Evolutionary conservation across 2,797 vertebrate species (phyloP).

Genomic region (Oreortyx pictus): DNA sequence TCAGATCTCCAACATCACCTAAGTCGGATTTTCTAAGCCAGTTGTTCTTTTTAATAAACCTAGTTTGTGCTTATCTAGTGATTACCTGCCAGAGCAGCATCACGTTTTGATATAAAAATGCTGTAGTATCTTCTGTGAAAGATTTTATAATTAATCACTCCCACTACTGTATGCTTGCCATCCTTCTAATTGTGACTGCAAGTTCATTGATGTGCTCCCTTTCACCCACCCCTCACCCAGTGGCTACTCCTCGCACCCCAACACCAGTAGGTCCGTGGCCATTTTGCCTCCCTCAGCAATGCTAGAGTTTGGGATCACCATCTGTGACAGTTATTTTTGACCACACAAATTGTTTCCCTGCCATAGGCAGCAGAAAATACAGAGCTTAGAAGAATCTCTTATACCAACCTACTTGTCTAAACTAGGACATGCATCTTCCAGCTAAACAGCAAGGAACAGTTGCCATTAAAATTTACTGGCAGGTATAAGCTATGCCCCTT

Average conservation of each 20-base stretch:
- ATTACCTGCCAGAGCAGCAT: neutral
- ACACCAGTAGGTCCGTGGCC: neutral
- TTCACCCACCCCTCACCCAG: neutral
- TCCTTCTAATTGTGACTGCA: neutral
- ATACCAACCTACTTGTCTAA: neutral
- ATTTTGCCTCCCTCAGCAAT: neutral
- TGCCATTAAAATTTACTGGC: neutral
- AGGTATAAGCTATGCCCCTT: neutral
- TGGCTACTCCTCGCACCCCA: neutral
- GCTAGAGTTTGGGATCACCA: no score
- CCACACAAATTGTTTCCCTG: neutral
- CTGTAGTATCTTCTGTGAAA: neutral
- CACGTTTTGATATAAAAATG: neutral
- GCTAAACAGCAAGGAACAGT: neutral
- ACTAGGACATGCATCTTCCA: neutral
- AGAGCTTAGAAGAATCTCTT: neutral
- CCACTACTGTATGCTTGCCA: neutral
- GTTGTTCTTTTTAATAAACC: neutral
- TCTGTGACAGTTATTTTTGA: neutral
- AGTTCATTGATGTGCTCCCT: neutral
- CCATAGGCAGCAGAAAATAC: neutral
- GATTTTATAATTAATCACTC: neutral
- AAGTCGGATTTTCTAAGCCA: neutral
- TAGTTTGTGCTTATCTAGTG: neutral
- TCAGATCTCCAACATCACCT: neutral